These are phyloP conservation scores for Tipula helvola DNA, from an alignment of 2,888 invertebrate species.

Conservation along the genomic window DNA sequence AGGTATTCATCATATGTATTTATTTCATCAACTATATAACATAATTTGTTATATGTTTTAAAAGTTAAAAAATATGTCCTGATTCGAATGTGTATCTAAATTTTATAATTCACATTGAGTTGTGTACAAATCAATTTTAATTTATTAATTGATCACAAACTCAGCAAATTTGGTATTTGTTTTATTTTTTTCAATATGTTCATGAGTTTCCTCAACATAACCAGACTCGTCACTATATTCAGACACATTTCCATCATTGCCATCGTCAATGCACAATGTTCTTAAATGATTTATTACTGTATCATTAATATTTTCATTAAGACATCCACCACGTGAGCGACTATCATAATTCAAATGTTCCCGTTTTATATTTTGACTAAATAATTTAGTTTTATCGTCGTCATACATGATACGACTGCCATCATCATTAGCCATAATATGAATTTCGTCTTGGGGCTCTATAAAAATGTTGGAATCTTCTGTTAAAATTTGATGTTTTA, in stretches of 20 bases:
- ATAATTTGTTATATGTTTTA: no score
- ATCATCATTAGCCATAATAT: background rate
- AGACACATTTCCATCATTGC: conserved; percentile 39
- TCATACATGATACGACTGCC: background rate
- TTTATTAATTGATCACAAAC: background rate
- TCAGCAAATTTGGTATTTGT: background rate
- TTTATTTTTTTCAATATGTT: background rate
- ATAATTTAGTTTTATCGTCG: background rate
- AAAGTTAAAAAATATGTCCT: no score
- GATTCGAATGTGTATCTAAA: no score
- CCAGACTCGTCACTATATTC: conserved; percentile 86
- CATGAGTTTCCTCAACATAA: conserved; percentile 52
- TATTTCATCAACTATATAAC: no score
- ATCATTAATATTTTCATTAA: background rate
- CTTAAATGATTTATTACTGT: background rate
- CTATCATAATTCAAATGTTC: background rate
- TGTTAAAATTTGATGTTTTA: background rate
- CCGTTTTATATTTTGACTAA: background rate
- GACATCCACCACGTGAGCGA: background rate
- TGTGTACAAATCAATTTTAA: no score
- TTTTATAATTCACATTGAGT: no score
- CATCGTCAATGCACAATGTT: background rate
- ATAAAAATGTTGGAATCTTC: background rate
- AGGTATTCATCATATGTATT: no score
- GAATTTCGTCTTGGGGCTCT: background rate